Percentiles rank a stretch among this genome's conserved stretches.
Conservation (phyloP, 2,797 vertebrate genomes). For the Enteromius unitaeniatus region DNA sequence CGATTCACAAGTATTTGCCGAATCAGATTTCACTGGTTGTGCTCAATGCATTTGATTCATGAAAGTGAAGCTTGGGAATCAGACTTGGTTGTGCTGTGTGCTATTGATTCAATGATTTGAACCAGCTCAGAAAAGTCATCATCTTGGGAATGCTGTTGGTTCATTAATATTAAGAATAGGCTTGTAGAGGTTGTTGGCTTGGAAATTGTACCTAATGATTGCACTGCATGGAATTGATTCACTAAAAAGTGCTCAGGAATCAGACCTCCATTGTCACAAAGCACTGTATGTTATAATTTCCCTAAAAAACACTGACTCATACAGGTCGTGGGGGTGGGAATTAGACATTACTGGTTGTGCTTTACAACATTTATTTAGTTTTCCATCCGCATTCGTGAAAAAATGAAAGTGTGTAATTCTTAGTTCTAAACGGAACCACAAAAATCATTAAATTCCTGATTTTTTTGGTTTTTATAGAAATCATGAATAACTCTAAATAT, state of each 20-base stretch:
- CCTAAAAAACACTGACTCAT: neutral
- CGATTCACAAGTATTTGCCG: neutral
- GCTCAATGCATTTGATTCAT: neutral
- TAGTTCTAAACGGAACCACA: neutral
- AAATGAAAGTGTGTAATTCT: neutral
- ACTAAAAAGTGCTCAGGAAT: neutral
- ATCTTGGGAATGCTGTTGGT: neutral
- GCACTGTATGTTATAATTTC: neutral
- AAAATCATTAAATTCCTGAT: neutral
- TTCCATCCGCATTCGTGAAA: neutral
- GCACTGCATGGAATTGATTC: neutral
- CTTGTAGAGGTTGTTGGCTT: neutral
- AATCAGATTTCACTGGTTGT: neutral
- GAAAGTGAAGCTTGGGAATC: neutral
- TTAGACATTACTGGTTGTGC: neutral
- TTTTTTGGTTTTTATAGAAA: neutral
- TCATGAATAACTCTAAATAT: slow-evolving; percentile 6
- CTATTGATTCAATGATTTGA: neutral
- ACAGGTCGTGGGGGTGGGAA: neutral
- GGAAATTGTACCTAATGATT: neutral
- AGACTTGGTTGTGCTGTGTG: neutral
- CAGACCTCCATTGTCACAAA: neutral
- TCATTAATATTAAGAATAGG: neutral
- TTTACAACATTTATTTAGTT: neutral
- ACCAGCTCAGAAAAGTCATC: too few relatives aligned